phyloP scores from a whole-genome alignment of 2,113 vertebrate species.

The Eulemur macaco region DNA sequence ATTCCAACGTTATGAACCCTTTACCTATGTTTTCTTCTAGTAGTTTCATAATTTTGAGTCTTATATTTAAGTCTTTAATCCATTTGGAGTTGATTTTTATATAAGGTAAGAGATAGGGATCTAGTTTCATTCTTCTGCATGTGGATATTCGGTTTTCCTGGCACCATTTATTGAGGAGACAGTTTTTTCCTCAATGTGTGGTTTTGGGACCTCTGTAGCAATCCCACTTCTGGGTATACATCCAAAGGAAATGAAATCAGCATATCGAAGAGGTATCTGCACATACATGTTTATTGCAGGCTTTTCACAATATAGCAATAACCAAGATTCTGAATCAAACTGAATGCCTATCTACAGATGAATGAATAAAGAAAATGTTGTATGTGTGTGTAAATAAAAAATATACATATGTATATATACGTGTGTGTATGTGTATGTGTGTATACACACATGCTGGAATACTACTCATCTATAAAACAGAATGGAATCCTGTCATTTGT shows the following conservation, averaged over 20 bases:
- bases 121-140: neutral
- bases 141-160: neutral
- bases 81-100: neutral
- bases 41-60: neutral
- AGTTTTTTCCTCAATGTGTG: neutral
- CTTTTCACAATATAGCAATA: neutral
- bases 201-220: neutral
- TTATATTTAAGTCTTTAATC: neutral
- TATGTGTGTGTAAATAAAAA: too few species aligned
- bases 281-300: neutral
- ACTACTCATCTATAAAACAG: neutral
- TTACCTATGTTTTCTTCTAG: neutral
- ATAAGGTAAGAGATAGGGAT: neutral
- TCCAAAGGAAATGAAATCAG: neutral
- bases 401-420: too few species aligned
- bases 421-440: too few species aligned
- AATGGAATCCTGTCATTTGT: neutral
- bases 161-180: neutral
- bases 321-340: neutral
- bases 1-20: neutral
- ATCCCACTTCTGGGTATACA: neutral
- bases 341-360: neutral
- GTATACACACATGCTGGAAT: neutral
- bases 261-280: neutral
- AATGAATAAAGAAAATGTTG: neutral